Evolutionary conservation across 2,797 vertebrate genomes (phyloP).

Genomic region (Limnodromus scolopaceus): DNA sequence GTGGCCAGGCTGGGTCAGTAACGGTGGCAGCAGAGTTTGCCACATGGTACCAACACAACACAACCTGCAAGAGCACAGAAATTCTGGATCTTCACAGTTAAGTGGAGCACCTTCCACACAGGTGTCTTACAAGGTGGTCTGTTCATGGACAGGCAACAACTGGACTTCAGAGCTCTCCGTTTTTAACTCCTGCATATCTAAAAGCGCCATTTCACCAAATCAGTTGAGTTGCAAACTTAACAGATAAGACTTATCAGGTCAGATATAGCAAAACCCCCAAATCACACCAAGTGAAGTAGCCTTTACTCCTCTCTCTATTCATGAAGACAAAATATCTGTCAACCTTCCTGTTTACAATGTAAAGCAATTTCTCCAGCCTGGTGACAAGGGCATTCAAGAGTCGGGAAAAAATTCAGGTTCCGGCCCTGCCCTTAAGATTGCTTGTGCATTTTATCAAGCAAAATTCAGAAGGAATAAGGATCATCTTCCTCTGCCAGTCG

Average conservation of each 20-base stretch:
- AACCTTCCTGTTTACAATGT: neutral
- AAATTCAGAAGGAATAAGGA: neutral
- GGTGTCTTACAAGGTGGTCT: neutral
- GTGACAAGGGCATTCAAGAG: neutral
- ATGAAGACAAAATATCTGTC: neutral
- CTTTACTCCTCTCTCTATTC: neutral
- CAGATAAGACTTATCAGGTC: neutral
- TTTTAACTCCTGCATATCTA: neutral
- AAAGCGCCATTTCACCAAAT: neutral
- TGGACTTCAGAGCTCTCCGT: neutral
- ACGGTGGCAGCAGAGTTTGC: neutral
- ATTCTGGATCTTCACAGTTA: neutral
- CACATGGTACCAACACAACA: rapidly evolving
- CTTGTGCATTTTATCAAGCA: neutral
- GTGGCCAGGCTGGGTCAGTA: neutral
- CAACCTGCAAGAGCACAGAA: neutral
- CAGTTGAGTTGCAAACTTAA: neutral
- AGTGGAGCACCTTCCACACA: neutral
- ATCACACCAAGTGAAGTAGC: neutral
- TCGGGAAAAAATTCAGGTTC: neutral
- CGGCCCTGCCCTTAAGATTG: neutral
- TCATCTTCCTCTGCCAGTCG: neutral
- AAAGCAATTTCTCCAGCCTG: neutral
- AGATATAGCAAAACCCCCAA: neutral
- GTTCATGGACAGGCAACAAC: neutral